Base-by-base conservation (phyloP, 1,140 invertebrate genomes). In the Phthorimaea operculella region DNA sequence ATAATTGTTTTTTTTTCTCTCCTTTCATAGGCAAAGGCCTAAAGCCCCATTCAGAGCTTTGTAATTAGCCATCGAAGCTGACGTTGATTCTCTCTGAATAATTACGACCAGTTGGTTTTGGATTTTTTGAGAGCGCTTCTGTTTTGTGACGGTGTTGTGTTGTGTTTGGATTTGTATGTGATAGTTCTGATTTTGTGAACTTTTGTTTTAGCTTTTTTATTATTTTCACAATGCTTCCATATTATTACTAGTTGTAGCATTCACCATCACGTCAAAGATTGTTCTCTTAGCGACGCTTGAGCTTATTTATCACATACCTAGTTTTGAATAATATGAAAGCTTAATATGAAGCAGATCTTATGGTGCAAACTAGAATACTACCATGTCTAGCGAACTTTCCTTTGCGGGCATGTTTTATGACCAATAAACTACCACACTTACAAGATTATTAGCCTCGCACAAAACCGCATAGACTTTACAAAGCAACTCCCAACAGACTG, bases 31-130 rank as follows among this genome's bases (percentile, higher is more conserved):
- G 68, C 70, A 70, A 76, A 76, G 70, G 70, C 76, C 69, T 70
- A 69, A 76, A 76, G 70, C 71, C 76, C 79, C 68, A 79, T 76
- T 78, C 75, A 72, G 71, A 55, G 61, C 73, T 82, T 82, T 81
- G 81, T 84, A 84, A 84, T 84, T 84, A 84, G 75, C 77, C 68
- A 78, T 77, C 60, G 71, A 67, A 62, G 68, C 71, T 76, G 68
- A 71, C 67, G 72, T 76, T 68, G 73, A 77, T 75, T 80, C 72
- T 69, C 57, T 51, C 60, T 77, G 64, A 70, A 72, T 78, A 79
- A 83, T 81, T 72, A 72, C 64, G 65, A 58, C 69, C 69, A 66
- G 70, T 72, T 67, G 71, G 72, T 59, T 57, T 59, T 60, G 44
- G 52, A 28, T n/a, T 33, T 14, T 52, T 58, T 42, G 54, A 59